A percentile compares a stretch with the other conserved stretches of the same genome.
These are phyloP conservation scores for Lasioglossum figueresi DNA, from an alignment of 2,888 invertebrate genomes.

Conservation along the genomic window DNA sequence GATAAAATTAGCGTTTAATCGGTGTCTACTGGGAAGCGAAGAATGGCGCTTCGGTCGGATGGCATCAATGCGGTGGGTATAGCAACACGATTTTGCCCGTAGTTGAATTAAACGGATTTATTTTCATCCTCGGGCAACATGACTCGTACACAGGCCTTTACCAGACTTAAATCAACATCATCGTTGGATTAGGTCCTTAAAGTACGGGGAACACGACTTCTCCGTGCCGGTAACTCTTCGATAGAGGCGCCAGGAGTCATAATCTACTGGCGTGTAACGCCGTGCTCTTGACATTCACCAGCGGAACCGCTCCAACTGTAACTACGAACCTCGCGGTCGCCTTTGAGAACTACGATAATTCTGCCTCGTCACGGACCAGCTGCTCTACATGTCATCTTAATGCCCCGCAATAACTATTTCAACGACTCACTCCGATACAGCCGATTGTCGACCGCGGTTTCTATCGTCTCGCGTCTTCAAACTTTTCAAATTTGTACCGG, in stretches of 20 bases:
- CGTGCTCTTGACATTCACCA: slow-evolving; percentile 56
- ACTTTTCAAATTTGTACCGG: too few relatives aligned
- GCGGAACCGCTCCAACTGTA: slow-evolving; percentile 57
- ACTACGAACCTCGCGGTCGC: slow-evolving; percentile 53
- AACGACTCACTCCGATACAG: not conserved
- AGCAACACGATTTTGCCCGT: not conserved
- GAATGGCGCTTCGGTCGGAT: not conserved
- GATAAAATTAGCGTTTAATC: not conserved
- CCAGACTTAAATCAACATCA: slow-evolving; percentile 14
- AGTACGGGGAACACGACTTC: slow-evolving; percentile 27
- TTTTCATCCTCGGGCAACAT: slow-evolving; percentile 9
- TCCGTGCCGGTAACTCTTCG: slow-evolving; percentile 9
- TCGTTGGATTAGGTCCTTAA: slow-evolving; percentile 33
- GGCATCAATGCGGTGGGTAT: not conserved
- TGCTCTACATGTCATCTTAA: slow-evolving; percentile 69
- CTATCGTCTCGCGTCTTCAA: not conserved
- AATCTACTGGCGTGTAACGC: slow-evolving; percentile 60
- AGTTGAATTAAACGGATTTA: slow-evolving; percentile 1
- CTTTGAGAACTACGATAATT: slow-evolving; percentile 68
- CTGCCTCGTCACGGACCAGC: slow-evolving; percentile 74
- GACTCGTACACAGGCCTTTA: not conserved
- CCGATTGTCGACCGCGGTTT: not conserved
- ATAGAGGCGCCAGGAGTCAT: slow-evolving; percentile 45
- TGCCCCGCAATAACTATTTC: slow-evolving; percentile 9
- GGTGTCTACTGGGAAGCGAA: not conserved